Evolutionary conservation across 1,140 invertebrate genomes (phyloP).

Genomic region (Tyrophagus putrescentiae): DNA sequence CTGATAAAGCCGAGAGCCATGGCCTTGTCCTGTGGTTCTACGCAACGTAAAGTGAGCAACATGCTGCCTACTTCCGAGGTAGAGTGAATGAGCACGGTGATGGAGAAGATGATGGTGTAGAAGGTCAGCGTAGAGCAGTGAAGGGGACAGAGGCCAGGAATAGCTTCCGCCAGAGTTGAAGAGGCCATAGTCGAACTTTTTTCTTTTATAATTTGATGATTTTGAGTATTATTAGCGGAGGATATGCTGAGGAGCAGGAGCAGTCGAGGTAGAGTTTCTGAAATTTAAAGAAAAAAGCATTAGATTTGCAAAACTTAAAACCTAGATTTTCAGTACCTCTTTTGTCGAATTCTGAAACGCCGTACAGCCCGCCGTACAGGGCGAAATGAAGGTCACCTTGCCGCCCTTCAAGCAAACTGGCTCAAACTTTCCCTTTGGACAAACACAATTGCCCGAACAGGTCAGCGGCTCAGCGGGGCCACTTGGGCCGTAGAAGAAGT

Average conservation of each 20-base stretch:
- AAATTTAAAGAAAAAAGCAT: neutral
- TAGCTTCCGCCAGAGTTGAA: constrained; percentile 40
- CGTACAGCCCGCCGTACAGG: constrained; percentile 70
- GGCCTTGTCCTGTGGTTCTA: constrained; percentile 76
- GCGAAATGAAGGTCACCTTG: constrained; percentile 66
- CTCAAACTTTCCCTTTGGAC: constrained; percentile 55
- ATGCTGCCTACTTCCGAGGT: constrained; percentile 81
- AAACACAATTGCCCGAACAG: constrained; percentile 42
- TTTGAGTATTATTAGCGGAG: neutral
- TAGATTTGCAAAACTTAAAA: neutral
- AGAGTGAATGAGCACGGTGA: constrained; percentile 77
- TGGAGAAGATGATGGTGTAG: constrained; percentile 69
- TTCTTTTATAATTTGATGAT: constrained; percentile 2
- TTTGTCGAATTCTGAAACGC: constrained; percentile 19
- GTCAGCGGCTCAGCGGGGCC: too few relatives aligned
- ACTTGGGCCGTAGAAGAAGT: neutral
- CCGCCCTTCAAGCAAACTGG: constrained; percentile 64
- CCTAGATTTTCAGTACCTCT: neutral
- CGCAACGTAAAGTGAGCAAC: constrained; percentile 70
- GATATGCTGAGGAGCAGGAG: constrained; percentile 37
- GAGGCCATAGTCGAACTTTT: constrained; percentile 41
- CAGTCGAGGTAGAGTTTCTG: constrained; percentile 37
- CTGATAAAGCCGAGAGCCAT: constrained; percentile 85
- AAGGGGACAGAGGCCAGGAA: constrained; percentile 57
- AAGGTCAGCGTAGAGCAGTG: constrained; percentile 60